Evolutionary conservation across 2,888 invertebrate species (phyloP), one percentile per base, ranked within the genome.

Genomic region (Mesoligia furuncula): DNA sequence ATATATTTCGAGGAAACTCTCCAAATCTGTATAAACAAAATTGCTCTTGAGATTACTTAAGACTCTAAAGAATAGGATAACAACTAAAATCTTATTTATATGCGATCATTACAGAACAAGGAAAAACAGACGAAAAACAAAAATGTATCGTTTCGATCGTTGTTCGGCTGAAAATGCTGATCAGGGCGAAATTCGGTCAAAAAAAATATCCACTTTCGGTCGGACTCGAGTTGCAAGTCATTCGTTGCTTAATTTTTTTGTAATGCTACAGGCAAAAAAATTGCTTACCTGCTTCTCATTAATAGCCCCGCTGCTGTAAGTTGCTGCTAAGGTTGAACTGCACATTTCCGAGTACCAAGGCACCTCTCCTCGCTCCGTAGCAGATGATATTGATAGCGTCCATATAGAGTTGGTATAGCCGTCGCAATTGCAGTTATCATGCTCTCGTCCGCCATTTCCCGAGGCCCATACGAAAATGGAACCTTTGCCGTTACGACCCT

Each of bases 381-480:
- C 98, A 90, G 99, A 99, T 78, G 99, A 99, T 95, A 99, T 99
- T 68, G 99, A 99, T 89, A 99, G 97, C 31, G 99, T 99, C 98
- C 99, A 99, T 92, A 99, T 99, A 80, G 99, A 99, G 97, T 99
- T 99, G 75, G 99, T 99, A 95, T 99, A 99, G 45, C 99, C 99
- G 95, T 99, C 99, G 95, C 99, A 99, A 95, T 99, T 99, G 96
- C 99, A 99, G 95, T 99, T 99, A 94, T 99, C 99, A 90, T 98
- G 98, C 92, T 99, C 99, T 66, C 99, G 97, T 0, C 99, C 99
- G 5, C 99, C 99, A 95, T 99, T 99, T 62, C 99, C 99, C 0
- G 99, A 99, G 0, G 99, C 99, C 99, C 99, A 99, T 2, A 99
- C 99, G 96, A 99, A 99, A 90, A 99, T 99, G 39, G 99, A 99